Conservation (phyloP, 1,140 invertebrate genomes). For the Sarcophaga peregrina region DNA sequence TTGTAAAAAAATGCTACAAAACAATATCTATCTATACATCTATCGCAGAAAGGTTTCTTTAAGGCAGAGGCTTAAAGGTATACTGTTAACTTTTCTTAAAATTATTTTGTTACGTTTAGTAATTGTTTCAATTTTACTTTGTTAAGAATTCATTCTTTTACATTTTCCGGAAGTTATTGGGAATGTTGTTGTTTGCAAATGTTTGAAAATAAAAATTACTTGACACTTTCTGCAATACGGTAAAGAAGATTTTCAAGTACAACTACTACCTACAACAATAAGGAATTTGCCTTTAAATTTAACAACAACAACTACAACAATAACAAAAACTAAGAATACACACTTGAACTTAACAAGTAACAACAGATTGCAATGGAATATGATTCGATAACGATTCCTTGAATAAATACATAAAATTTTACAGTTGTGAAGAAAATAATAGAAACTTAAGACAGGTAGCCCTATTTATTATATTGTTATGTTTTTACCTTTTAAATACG, state of each 20-base stretch:
- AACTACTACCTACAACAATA: not conserved
- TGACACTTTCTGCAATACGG: not conserved
- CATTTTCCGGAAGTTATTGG: not conserved
- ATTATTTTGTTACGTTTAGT: not conserved
- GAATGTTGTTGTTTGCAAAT: constrained; percentile 5
- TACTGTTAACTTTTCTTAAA: not conserved
- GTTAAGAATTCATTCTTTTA: too few relatives aligned
- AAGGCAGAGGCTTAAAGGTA: not conserved
- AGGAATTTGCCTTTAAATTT: constrained; percentile 10
- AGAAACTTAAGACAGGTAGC: not conserved
- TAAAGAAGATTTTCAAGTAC: constrained; percentile 4
- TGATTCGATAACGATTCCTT: constrained; percentile 33
- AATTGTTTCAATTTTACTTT: not conserved
- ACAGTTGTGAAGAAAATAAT: not conserved
- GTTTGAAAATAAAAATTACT: not conserved
- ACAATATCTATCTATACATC: not conserved
- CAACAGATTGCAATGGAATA: constrained; percentile 27
- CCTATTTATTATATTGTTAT: too few relatives aligned
- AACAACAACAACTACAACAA: not conserved
- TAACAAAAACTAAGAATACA: not conserved
- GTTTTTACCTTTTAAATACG: too few relatives aligned
- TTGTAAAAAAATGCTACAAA: not conserved
- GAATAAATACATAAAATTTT: not conserved
- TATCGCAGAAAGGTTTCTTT: not conserved
- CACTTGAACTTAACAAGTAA: constrained; percentile 33